Evolutionary conservation across 2,888 invertebrate species (phyloP).

Genomic region (Mythimna ferrago): DNA sequence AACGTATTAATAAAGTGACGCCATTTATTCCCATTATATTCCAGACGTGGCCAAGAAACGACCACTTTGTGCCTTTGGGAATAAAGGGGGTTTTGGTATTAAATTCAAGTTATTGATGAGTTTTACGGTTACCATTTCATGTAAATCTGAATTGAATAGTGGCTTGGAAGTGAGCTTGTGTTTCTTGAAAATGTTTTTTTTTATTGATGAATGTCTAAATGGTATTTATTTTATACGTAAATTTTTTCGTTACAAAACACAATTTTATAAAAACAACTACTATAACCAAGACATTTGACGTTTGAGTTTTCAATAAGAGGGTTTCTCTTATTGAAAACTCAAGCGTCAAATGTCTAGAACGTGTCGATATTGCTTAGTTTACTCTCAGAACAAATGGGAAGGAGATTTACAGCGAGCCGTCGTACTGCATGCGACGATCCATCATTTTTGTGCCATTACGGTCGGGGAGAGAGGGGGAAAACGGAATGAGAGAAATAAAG

Average conservation of each 20-base stretch:
- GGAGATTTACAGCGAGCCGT: conserved; percentile 31
- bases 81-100: conserved; percentile 1
- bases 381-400: conserved; percentile 27
- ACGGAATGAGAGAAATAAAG: conserved; percentile 21
- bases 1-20: conserved; percentile 32
- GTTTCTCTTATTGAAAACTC: conserved; percentile 3
- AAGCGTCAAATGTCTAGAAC: conserved; percentile 28
- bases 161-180: not conserved
- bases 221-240: no score
- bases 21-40: conserved; percentile 37
- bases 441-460: conserved; percentile 47
- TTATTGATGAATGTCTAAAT: no score
- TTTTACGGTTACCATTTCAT: not conserved
- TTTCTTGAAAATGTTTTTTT: not conserved
- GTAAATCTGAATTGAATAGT: not conserved
- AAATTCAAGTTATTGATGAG: not conserved
- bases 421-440: conserved; percentile 25
- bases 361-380: conserved; percentile 38
- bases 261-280: not conserved
- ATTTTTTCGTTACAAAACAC: not conserved
- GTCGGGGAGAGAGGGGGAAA: conserved; percentile 7
- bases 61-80: conserved; percentile 10
- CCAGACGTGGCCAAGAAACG: conserved; percentile 7
- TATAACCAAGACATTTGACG: not conserved
- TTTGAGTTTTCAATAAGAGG: no score